Evolutionary conservation across 2,797 vertebrate species (phyloP), one percentile per base, ranked within the genome.

Genomic region (Balearica regulorum): DNA sequence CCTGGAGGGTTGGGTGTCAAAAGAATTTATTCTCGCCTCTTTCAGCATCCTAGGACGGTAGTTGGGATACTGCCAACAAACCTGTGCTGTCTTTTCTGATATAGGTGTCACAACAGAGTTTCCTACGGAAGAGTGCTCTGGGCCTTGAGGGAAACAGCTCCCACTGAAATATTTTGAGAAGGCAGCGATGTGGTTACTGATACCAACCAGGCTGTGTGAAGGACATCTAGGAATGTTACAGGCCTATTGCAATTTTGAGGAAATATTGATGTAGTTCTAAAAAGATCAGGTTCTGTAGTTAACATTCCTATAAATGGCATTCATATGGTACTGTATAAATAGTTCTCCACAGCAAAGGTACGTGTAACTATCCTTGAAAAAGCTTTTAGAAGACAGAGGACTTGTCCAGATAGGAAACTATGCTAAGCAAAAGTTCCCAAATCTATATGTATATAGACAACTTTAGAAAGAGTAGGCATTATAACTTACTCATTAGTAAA

Each of bases 31-130:
- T 83, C 57, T 73, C 16, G 1, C 44, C 60, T 73, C 71, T 82
- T 94, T 31, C 66, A 84, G 46, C 65, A 48, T 76, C 64, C 64
- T 43, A 35, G 53, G 66, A 62, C 70, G 33, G 85, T 13, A 16
- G 55, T 0, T 95, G 90, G 88, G 83, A 66, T 57, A 3, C 55
- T 73, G 93, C 77, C 95, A 94, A 19, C 46, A 68, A 94, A 91
- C 73, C 72, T 84, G 66, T n/a, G 53, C 88, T 94, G 94, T 90
- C 94, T 58, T 70, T 48, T 92, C 86, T 57, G 37, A 72, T 89
- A 46, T 11, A 75, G 70, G 90, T 94, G 89, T 55, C 81, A 66
- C 76, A 81, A 8, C 58, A 79, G 79, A 61, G n/a, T 64, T 93
- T 79, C 70, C 73, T 92, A 19, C 73, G 69, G 94, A 61, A 60